phyloP scores from a whole-genome alignment of 2,797 vertebrate species.

The Falco naumanni region DNA sequence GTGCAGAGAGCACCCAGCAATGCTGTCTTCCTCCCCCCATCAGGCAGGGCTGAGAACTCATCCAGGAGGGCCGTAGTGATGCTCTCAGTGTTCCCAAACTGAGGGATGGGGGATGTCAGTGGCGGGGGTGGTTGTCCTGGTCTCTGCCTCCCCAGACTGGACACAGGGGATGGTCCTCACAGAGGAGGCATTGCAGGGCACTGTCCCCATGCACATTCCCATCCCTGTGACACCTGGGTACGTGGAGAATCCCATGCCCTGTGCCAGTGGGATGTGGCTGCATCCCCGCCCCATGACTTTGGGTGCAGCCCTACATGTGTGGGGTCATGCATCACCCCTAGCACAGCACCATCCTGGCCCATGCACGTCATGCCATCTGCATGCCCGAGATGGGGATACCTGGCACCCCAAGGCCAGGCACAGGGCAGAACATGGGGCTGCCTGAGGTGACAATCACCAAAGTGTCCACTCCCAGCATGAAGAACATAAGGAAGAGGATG shows the following conservation, averaged over 20 bases:
- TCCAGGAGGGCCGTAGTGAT: conserved; percentile 89
- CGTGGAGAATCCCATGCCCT: neutral
- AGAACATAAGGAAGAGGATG: conserved; percentile 93
- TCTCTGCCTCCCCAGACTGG: neutral
- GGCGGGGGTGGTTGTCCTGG: rapidly evolving
- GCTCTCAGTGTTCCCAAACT: conserved; percentile 90
- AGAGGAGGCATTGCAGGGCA: neutral
- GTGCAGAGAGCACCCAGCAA: conserved; percentile 81
- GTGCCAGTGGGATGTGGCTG: neutral
- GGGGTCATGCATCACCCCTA: no score
- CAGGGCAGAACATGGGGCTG: neutral
- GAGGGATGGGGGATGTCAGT: neutral
- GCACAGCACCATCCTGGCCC: neutral
- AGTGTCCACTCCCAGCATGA: conserved; percentile 89
- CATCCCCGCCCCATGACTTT: neutral
- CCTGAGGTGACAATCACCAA: neutral
- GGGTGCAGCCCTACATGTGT: neutral
- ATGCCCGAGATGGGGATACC: conserved; percentile 61
- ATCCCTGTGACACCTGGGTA: neutral
- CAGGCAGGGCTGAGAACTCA: conserved; percentile 81
- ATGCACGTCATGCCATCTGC: rapidly evolving
- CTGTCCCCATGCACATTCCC: neutral
- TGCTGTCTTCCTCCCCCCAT: conserved; percentile 74
- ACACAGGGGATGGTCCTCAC: neutral
- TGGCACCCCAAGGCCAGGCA: conserved; percentile 28